Percentiles rank a stretch among this genome's conserved stretches.
phyloP scores from a whole-genome alignment of 2,797 vertebrate genomes.

The Epinephelus awoara region DNA sequence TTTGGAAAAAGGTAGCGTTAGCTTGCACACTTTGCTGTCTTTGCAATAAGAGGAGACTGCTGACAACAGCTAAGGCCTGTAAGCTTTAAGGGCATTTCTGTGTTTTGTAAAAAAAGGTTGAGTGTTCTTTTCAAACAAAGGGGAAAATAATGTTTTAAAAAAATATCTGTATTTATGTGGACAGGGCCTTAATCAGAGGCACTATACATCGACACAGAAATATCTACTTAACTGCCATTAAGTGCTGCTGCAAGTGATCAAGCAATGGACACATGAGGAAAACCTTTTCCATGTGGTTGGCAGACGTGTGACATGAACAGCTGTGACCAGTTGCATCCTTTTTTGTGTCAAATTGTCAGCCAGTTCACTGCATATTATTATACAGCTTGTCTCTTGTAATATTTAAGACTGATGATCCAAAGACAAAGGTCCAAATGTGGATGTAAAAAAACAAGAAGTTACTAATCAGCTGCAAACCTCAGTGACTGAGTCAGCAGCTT shows the following conservation, averaged over 20 bases:
- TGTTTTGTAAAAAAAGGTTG: too few species aligned
- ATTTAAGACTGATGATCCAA: neutral
- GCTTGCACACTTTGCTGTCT: too few species aligned
- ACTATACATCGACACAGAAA: neutral
- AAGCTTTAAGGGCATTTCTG: too few species aligned
- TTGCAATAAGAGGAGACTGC: too few species aligned
- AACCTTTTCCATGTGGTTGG: neutral
- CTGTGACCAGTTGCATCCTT: neutral
- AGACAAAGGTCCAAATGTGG: neutral
- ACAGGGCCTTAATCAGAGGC: neutral
- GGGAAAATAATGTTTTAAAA: too few species aligned
- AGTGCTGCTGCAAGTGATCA: neutral
- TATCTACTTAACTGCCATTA: neutral
- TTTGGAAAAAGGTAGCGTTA: too few species aligned
- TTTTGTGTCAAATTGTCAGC: neutral
- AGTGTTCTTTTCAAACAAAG: too few species aligned
- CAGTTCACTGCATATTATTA: neutral
- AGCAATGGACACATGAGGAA: neutral
- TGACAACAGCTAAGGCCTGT: too few species aligned
- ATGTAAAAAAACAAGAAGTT: constrained; percentile 47
- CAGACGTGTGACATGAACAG: neutral
- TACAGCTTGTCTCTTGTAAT: neutral
- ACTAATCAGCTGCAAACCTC: neutral
- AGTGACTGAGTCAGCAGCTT: constrained; percentile 35
- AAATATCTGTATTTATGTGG: too few species aligned